phyloP scores from a whole-genome alignment of 2,113 vertebrate species.

The Macheiramphus alcinus region DNA sequence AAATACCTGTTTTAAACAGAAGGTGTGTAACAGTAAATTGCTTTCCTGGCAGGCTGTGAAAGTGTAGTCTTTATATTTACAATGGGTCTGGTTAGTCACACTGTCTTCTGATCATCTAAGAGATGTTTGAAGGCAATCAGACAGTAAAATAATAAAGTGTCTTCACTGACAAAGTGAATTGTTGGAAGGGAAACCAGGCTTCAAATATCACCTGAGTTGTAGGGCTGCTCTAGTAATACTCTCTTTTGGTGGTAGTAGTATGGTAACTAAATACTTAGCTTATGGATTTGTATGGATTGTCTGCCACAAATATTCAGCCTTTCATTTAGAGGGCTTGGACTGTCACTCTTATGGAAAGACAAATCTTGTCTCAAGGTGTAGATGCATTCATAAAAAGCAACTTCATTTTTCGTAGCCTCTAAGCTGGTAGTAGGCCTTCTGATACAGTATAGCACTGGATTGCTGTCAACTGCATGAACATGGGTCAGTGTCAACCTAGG shows the following conservation, averaged over 20 bases:
- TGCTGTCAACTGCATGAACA: not conserved
- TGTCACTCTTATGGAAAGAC: not conserved
- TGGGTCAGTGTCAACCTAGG: not conserved
- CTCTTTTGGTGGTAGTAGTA: not conserved
- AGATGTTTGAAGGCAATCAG: not conserved
- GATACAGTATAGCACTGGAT: not conserved
- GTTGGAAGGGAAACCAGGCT: not conserved
- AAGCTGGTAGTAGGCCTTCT: not conserved
- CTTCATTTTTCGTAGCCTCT: not conserved
- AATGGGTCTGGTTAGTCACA: not conserved
- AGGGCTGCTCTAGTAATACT: not conserved
- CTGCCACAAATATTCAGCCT: not conserved
- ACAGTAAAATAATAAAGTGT: not conserved
- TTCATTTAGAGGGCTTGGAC: not conserved
- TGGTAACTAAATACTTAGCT: not conserved
- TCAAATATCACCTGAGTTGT: not conserved
- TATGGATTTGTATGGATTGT: not conserved
- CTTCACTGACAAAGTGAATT: not conserved
- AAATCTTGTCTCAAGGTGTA: not conserved
- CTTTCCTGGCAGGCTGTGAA: not conserved
- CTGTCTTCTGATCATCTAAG: not conserved
- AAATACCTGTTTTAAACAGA: not conserved
- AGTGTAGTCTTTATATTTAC: not conserved
- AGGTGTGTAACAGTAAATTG: not conserved
- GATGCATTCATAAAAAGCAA: not conserved